Conservation (phyloP, 2,888 invertebrate species). For the Idaea aversata region DNA sequence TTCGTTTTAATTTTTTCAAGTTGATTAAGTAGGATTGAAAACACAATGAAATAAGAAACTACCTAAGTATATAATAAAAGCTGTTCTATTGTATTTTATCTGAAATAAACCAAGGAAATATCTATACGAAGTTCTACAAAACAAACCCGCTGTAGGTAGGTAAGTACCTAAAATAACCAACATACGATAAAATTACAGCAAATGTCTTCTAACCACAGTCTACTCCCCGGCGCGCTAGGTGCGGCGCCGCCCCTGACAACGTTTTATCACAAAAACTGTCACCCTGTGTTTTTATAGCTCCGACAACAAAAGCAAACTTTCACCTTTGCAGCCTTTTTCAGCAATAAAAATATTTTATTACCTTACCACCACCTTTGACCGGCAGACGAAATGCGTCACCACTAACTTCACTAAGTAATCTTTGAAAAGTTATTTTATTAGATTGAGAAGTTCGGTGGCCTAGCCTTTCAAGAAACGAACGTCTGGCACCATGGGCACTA, state of each 20-base stretch:
- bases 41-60: no score
- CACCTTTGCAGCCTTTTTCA: slow-evolving; percentile 57
- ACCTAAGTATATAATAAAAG: no score
- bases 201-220: slow-evolving; percentile 54
- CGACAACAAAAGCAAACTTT: slow-evolving; percentile 69
- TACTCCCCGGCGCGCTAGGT: slow-evolving; percentile 37
- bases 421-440: neutral
- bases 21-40: neutral
- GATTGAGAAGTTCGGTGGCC: neutral
- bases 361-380: slow-evolving; percentile 16
- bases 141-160: no score
- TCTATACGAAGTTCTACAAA: no score
- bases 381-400: slow-evolving; percentile 19
- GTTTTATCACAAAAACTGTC: slow-evolving; percentile 72
- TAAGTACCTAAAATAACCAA: neutral
- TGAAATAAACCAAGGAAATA: no score
- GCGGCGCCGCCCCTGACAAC: slow-evolving; percentile 59
- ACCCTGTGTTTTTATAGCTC: slow-evolving; percentile 61
- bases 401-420: neutral
- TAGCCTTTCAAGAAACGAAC: neutral
- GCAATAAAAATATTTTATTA: slow-evolving; percentile 64
- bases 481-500: neutral
- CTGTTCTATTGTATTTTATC: no score
- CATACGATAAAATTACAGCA: slow-evolving; percentile 58
- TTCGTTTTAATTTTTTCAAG: neutral